Base-by-base conservation (phyloP, 1,140 invertebrate genomes). In the Camponotus pennsylvanicus region DNA sequence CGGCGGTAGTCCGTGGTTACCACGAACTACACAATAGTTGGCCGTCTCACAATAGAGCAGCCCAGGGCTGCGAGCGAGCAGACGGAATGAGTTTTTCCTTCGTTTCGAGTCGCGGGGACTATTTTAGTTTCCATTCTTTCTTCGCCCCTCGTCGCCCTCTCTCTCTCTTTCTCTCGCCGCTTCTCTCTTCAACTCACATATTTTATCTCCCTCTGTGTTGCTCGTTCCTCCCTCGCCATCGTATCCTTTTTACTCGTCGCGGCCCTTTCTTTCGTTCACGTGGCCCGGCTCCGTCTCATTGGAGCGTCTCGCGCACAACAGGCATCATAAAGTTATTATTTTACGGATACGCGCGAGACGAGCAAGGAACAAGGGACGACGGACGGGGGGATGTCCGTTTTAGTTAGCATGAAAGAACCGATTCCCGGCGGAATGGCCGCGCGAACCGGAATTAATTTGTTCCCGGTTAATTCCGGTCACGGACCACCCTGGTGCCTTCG, bases 11-110 rank as follows among this genome's bases (percentile, higher is more conserved):
- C 66, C 76, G 79, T 83, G 86, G 88, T 90, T 88, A 92, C 91
- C 89, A 71, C 78, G 85, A 92, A 88, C 87, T 90, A 89, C 88
- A 92, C 91, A 92, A 92, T 92, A 91, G 90, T 91, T 91, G 87
- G 77, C 83, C 84, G 64, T 79, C 77, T 80, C 83, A 91, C 90
- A 92, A 92, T 92, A 78, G 91, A 82, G 64, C 85, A 77, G 79
- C 78, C 75, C 87, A 71, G 83, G 88, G 86, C 85, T 88, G 91
- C 86, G 87, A 88, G 75, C 78, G 83, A 90, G 87, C 87, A 90
- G 86, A 91, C 91, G 88, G 86, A 92, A 92, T 91, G 89, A 92
- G 86, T 87, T 92, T 92, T 91, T 90, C 87, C 91, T 92, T 90
- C 89, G 90, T 92, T 92, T 91, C 83, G 85, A 80, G 86, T 79